Base-by-base conservation (phyloP, 2,888 invertebrate genomes). In the Thumatha senex region DNA sequence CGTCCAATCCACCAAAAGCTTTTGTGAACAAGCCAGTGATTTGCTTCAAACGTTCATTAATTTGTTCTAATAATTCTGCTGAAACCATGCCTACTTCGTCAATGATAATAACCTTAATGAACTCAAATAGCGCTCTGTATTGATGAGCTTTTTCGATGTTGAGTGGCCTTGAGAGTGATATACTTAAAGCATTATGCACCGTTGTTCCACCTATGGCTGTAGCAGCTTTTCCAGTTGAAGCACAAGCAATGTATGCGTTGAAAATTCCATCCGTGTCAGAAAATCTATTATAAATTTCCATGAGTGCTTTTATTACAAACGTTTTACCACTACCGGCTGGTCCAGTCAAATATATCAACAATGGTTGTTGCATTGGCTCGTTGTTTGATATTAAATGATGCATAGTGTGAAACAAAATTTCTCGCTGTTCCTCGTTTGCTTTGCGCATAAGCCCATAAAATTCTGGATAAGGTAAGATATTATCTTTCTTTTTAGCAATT, bases 211-310 rank as follows among this genome's bases (percentile, higher is more conserved):
- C 68, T 52, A 79, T 62, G 56, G 71, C 65, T 29, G 70, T 66
- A 51, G 76, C 74, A 40, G 79, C 74, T 62, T 75, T 75, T 34
- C 72, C 78, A 40, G 76, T 77, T 50, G 69, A 67, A 33, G 75
- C 76, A 67, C 74, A 77, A 14, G 70, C 61, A 46, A 81, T 52
- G 63, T 74, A 80, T 12, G 78, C 68, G 61, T 79, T 76, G 63
- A 60, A 70, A 45, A 59, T 42, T 38, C 64, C 66, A 63, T 78
- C 70, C 55, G 61, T 56, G 9, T 65, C 48, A 36, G 72, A 52
- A 56, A 59, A 76, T 24, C 76, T 58, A 46, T 80, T 78, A 53
- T 76, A 76, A 40, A 68, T 78, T 56, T 80, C 79, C 76, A 78
- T 76, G 0, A 80, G 5, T 4, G 13, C 13, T 39, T 39, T 39